These are phyloP conservation scores for Patella caerulea DNA, from an alignment of 2,888 invertebrate genomes.

Conservation along the genomic window DNA sequence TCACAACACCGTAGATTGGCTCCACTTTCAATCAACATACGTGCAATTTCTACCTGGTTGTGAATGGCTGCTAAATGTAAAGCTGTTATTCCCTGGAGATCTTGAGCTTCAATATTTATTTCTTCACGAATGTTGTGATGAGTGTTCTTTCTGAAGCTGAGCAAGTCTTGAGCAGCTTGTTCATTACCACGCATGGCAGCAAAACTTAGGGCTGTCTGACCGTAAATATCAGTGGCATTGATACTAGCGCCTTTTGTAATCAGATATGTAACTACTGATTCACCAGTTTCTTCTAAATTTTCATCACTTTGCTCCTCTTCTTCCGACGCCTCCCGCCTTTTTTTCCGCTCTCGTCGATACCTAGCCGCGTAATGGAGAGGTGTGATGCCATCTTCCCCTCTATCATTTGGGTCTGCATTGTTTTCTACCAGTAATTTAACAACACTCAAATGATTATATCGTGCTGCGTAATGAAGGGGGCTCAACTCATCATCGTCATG, in stretches of 20 bases:
- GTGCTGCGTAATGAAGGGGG: slow-evolving; percentile 73
- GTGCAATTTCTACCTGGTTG: slow-evolving; percentile 61
- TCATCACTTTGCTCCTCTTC: background rate
- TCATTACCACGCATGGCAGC: slow-evolving; percentile 84
- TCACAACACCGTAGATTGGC: slow-evolving; percentile 76
- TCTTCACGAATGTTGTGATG: slow-evolving; percentile 68
- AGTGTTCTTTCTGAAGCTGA: slow-evolving; percentile 72
- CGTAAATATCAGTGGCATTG: slow-evolving; percentile 77
- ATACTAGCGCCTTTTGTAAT: slow-evolving; percentile 75
- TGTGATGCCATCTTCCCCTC: slow-evolving; percentile 71
- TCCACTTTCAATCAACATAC: slow-evolving; percentile 75
- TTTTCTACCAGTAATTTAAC: slow-evolving; percentile 69
- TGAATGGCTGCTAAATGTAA: slow-evolving; percentile 75
- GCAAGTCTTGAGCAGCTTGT: slow-evolving; percentile 80
- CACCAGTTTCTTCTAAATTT: slow-evolving; percentile 13
- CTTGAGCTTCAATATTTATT: slow-evolving; percentile 78
- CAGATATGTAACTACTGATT: slow-evolving; percentile 58
- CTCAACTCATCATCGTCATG: slow-evolving; percentile 70
- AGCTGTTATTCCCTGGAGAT: slow-evolving; percentile 83
- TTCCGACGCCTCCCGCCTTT: slow-evolving; percentile 26
- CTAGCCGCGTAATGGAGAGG: slow-evolving; percentile 73
- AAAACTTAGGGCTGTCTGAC: slow-evolving; percentile 83
- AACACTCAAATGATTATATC: slow-evolving; percentile 70
- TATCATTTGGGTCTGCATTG: slow-evolving; percentile 70
- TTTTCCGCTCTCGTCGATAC: slow-evolving; percentile 57